Evolutionary conservation across 1,140 invertebrate species (phyloP), one percentile per base, ranked within the genome.

Genomic region (Linepithema humile): DNA sequence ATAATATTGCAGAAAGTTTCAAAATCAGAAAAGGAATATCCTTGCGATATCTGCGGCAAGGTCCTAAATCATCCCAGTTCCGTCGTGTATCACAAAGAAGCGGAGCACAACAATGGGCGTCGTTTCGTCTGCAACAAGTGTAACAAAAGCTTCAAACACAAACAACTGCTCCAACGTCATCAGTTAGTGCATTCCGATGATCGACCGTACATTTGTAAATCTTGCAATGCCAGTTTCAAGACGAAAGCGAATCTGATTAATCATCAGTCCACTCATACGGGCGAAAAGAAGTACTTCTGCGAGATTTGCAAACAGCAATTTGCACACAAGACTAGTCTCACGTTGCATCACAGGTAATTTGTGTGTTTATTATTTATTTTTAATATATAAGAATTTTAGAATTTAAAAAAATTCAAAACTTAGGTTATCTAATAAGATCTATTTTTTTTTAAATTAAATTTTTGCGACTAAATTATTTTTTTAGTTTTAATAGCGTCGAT

Each of bases 281-380:
- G 96, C 4, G 96, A 97, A 67, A 97, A 97, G 89, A 96, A 96
- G 89, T 97, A 96, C 92, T 94, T 95, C 26, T 98, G 97, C 89
- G 95, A 96, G 80, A 95, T 97, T 65, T 98, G 97, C 92, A 96
- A 96, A 10, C 97, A 97, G 88, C 95, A 95, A 73, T 97, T 97
- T 92, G 95, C 96, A 2, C 96, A 97, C 90, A 97, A 97, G 93
- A 96, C 96, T 7, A 96, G 96, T 88, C 95, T 97, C 3, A 96
- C 95, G 3, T 91, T 97, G 43, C 97, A 97, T 91, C 95, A 95
- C 89, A 88, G 96, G 95, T 96, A 78, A 91, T 26, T 83, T 87
- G 45, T 69, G 82, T 7, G 55, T 62, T 45, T 53, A 59, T 29
- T 74, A 73, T 10, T 73, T 10, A 32, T 40, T 23, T 73, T 48